phyloP scores from a whole-genome alignment of 1,140 invertebrate genomes.

The Polypedilum vanderplanki region DNA sequence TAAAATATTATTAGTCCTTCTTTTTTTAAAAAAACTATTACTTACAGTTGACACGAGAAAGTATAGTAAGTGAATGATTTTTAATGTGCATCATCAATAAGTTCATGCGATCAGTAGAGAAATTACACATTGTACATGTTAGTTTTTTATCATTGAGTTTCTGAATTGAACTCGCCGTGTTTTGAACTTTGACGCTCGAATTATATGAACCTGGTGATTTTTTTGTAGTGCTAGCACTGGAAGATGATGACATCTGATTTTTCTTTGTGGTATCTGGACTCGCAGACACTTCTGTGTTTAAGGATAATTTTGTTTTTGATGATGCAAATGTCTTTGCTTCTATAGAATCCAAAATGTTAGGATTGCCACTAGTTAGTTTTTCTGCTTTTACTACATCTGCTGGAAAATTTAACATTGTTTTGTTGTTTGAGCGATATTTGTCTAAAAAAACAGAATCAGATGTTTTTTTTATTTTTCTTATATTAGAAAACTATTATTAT shows the following conservation, averaged over 20 bases:
- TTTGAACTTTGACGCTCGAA: neutral
- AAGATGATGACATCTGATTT: neutral
- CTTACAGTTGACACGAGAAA: neutral
- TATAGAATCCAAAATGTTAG: conserved; percentile 42
- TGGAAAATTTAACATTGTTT: conserved; percentile 67
- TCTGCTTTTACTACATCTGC: conserved; percentile 63
- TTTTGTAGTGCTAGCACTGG: neutral
- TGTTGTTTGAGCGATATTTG: conserved; percentile 52
- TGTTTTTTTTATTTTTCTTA: no score
- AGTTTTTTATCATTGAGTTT: conserved; percentile 46
- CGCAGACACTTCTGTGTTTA: neutral
- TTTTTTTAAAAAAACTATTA: neutral
- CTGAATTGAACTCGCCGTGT: conserved; percentile 34
- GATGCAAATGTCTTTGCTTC: conserved; percentile 30
- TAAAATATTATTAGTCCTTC: neutral
- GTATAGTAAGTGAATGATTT: conserved; percentile 48
- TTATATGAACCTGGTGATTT: neutral
- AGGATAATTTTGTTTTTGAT: conserved; percentile 22
- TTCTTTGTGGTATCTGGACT: neutral
- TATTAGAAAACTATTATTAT: neutral
- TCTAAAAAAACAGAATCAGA: conserved; percentile 43
- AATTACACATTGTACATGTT: conserved; percentile 57
- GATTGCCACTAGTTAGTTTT: conserved; percentile 53
- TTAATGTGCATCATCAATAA: conserved; percentile 61
- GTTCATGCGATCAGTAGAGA: conserved; percentile 56